Evolutionary conservation across 2,888 invertebrate species (phyloP).

Genomic region (Stenichneumon culpator): DNA sequence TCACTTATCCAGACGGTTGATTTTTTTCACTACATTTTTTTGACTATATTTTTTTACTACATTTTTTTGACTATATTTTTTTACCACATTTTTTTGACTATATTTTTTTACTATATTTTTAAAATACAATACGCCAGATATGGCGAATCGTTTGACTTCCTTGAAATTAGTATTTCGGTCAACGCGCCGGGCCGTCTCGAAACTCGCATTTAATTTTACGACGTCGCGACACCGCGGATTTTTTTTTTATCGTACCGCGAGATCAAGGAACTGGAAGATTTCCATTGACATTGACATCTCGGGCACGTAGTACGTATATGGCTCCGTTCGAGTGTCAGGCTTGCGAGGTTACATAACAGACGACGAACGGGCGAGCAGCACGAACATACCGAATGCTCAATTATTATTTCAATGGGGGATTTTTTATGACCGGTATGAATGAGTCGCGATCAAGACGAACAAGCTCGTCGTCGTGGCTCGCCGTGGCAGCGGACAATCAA

Average conservation of each 20-base stretch:
- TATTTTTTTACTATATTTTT: not conserved
- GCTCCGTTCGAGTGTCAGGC: constrained; percentile 22
- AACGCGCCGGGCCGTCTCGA: not conserved
- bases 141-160: not conserved
- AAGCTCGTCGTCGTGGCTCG: constrained; percentile 31
- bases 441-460: constrained; percentile 50
- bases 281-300: constrained; percentile 48
- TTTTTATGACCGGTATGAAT: constrained; percentile 57
- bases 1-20: not conserved
- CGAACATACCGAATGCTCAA: constrained; percentile 61
- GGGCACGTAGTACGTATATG: constrained; percentile 8
- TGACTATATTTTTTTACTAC: no score
- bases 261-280: constrained; percentile 52
- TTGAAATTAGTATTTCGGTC: constrained; percentile 25
- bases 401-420: constrained; percentile 67
- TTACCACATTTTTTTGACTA: not conserved
- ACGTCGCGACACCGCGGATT: constrained; percentile 16
- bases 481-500: constrained; percentile 26
- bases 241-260: constrained; percentile 16
- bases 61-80: not conserved
- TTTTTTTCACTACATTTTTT: not conserved
- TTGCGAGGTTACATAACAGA: constrained; percentile 8
- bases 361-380: constrained; percentile 38
- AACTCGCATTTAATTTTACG: constrained; percentile 25
- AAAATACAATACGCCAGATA: not conserved